Evolutionary conservation across 2,888 invertebrate genomes (phyloP).

Genomic region (Drosophila sordidapex): DNA sequence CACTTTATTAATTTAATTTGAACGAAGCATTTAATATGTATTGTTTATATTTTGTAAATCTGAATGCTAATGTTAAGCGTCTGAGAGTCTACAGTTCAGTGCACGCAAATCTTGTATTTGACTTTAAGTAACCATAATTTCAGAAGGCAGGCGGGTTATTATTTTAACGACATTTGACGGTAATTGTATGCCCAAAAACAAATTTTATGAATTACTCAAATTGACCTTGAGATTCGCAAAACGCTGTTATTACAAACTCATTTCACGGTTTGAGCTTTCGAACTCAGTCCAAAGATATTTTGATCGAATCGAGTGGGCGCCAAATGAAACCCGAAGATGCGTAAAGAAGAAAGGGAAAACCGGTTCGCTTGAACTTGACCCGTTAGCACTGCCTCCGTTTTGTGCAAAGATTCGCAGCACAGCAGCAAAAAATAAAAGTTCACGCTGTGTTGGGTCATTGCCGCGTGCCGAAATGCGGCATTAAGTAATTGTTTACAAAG

Average conservation of each 20-base stretch:
- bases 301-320: neutral
- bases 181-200: conserved; percentile 33
- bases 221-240: conserved; percentile 53
- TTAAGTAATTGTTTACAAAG: conserved; percentile 58
- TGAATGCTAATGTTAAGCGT: neutral
- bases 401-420: conserved; percentile 17
- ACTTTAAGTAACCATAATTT: conserved; percentile 23
- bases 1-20: neutral
- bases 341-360: conserved; percentile 26
- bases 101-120: neutral
- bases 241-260: conserved; percentile 27
- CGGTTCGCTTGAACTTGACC: conserved; percentile 66
- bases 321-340: neutral
- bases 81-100: conserved; percentile 2
- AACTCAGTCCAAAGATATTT: conserved; percentile 5
- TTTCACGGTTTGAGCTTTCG: conserved; percentile 19
- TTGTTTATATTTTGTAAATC: neutral
- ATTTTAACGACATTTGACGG: conserved; percentile 32
- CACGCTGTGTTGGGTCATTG: neutral
- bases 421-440: neutral
- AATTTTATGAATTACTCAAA: conserved; percentile 39
- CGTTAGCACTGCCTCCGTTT: conserved; percentile 24
- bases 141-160: conserved; percentile 31
- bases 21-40: neutral
- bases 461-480: conserved; percentile 43